Percentiles rank a stretch among this genome's conserved stretches.
These are phyloP conservation scores for Thecophora atra DNA, from an alignment of 2,888 invertebrate genomes.

Conservation along the genomic window DNA sequence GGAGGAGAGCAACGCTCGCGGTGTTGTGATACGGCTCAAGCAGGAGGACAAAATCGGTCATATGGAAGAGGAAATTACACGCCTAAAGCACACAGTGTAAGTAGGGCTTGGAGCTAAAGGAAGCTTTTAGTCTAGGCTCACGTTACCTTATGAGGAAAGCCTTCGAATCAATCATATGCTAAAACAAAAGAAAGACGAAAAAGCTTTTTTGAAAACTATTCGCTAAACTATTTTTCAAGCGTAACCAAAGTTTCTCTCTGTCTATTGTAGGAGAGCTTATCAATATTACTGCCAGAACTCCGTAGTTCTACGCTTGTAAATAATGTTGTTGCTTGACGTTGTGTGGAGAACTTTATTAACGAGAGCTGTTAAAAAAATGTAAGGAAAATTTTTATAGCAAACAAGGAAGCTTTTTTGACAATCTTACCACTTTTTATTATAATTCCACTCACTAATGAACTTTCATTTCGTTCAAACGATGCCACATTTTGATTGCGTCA, in stretches of 20 bases:
- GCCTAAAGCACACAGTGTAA: conserved; percentile 58
- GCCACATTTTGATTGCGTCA: too few species aligned
- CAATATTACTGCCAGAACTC: conserved; percentile 41
- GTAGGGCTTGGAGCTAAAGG: conserved; percentile 43
- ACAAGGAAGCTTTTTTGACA: conserved; percentile 27
- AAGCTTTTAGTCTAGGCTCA: not conserved
- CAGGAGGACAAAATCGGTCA: conserved; percentile 57
- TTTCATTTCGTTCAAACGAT: too few species aligned
- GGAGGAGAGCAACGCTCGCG: conserved; percentile 55
- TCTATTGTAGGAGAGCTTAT: conserved; percentile 44
- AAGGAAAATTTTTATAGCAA: conserved; percentile 7
- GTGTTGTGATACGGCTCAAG: conserved; percentile 53
- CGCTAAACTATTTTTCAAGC: not conserved
- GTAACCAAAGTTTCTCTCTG: conserved; percentile 25
- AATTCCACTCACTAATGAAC: too few species aligned
- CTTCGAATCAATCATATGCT: not conserved
- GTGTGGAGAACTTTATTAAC: not conserved
- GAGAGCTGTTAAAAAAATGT: conserved; percentile 14
- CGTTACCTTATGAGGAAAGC: not conserved
- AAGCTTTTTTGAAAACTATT: conserved; percentile 17
- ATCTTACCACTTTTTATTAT: not conserved
- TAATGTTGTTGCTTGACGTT: conserved; percentile 21
- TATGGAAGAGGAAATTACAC: conserved; percentile 52
- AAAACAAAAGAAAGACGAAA: conserved; percentile 10
- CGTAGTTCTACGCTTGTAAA: conserved; percentile 39